Evolutionary conservation across 2,888 invertebrate genomes (phyloP).

Genomic region (Heliconius erato): DNA sequence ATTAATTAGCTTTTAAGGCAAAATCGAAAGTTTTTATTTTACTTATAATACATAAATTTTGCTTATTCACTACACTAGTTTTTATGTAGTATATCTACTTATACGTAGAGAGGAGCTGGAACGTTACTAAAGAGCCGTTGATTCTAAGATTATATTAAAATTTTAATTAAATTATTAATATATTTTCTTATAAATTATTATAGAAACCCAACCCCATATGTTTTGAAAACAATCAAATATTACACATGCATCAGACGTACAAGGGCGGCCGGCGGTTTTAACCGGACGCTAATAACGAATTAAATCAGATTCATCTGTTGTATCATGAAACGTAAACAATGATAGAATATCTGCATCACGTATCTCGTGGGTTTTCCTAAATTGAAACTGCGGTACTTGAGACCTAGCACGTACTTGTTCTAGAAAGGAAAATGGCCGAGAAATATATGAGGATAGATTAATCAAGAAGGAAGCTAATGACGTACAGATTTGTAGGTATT

Average conservation of each 20-base stretch:
- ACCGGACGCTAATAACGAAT: slow-evolving; percentile 9
- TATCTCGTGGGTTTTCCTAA: slow-evolving; percentile 33
- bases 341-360: slow-evolving; percentile 13
- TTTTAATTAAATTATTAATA: neutral
- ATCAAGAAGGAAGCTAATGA: neutral
- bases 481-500: neutral
- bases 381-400: neutral
- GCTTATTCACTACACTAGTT: no score
- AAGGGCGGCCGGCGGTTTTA: neutral
- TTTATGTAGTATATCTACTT: no score
- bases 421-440: slow-evolving; percentile 6
- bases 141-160: no score
- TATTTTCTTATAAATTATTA: neutral
- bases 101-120: neutral
- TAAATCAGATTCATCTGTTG: slow-evolving; percentile 10
- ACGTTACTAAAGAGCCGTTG: neutral
- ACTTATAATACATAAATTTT: no score
- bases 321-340: slow-evolving; percentile 15
- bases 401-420: slow-evolving; percentile 1
- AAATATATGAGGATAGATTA: neutral
- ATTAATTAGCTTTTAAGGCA: no score
- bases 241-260: neutral
- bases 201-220: neutral
- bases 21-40: no score
- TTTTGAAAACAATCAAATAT: neutral